Evolutionary conservation across 2,113 vertebrate genomes (phyloP).

Genomic region (Pelodiscus sinensis): DNA sequence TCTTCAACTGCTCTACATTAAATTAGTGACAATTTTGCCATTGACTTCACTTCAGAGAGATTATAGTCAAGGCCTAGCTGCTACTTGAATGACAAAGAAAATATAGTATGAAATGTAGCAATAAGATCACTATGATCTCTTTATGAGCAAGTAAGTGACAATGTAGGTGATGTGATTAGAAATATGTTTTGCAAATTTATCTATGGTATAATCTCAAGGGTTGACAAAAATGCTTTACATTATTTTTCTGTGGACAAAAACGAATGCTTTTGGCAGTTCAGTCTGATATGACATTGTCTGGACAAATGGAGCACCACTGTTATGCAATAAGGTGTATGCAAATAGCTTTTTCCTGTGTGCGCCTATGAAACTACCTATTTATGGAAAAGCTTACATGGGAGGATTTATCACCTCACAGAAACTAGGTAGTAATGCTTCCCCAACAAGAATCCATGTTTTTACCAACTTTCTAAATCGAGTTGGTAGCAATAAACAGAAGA

Average conservation of each 20-base stretch:
- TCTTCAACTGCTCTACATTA: background rate
- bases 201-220: background rate
- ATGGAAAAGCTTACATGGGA: slow-evolving; percentile 70
- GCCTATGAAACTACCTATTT: slow-evolving; percentile 59
- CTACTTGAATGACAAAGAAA: slow-evolving; percentile 2
- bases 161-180: slow-evolving; percentile 60
- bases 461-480: slow-evolving; percentile 60
- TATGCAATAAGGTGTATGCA: slow-evolving; percentile 52
- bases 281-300: slow-evolving; percentile 24
- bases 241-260: slow-evolving; percentile 50
- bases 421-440: slow-evolving; percentile 62
- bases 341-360: slow-evolving; percentile 58
- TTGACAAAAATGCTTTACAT: slow-evolving; percentile 13
- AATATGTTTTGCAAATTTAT: slow-evolving; percentile 43
- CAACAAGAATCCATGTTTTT: slow-evolving; percentile 74
- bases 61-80: slow-evolving; percentile 18
- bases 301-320: slow-evolving; percentile 50
- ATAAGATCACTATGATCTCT: background rate
- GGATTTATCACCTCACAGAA: slow-evolving; percentile 70
- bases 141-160: slow-evolving; percentile 59
- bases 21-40: background rate
- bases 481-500: slow-evolving; percentile 21
- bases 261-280: slow-evolving; percentile 25
- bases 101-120: background rate
- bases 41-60: background rate